These are phyloP conservation scores for Pionites leucogaster DNA, from an alignment of 2,113 vertebrate genomes.

Conservation along the genomic window DNA sequence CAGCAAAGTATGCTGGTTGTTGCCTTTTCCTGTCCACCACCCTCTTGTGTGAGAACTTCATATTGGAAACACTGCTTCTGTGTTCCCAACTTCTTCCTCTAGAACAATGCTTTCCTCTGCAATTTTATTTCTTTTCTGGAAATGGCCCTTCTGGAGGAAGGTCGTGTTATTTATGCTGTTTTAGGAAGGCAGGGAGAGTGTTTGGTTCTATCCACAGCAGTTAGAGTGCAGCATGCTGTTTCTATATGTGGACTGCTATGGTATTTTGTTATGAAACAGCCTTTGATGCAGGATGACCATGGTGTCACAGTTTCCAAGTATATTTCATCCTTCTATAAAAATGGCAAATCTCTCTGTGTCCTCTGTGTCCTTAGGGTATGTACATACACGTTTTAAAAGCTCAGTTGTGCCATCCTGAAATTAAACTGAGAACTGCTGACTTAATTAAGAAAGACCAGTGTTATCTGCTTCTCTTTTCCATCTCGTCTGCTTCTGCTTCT, in stretches of 20 bases:
- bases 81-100: background rate
- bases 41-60: background rate
- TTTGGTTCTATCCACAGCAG: constrained; percentile 66
- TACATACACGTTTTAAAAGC: constrained; percentile 47
- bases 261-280: constrained; percentile 71
- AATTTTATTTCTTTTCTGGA: constrained; percentile 32
- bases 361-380: constrained; percentile 28
- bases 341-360: constrained; percentile 51
- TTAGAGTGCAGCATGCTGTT: constrained; percentile 52
- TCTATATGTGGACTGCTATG: constrained; percentile 70
- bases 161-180: constrained; percentile 56
- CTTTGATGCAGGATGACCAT: constrained; percentile 68
- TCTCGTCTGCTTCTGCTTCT: background rate
- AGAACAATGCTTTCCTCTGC: constrained; percentile 4
- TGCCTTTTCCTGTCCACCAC: background rate
- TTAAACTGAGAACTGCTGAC: constrained; percentile 39
- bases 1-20: background rate
- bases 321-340: constrained; percentile 68
- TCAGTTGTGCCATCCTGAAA: constrained; percentile 25
- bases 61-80: background rate
- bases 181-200: constrained; percentile 36
- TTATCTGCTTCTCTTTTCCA: background rate
- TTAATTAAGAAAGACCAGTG: background rate
- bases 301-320: constrained; percentile 67
- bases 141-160: constrained; percentile 35